Base-by-base conservation (phyloP, 2,113 vertebrate species). In the Sinocyclocheilus grahami region DNA sequence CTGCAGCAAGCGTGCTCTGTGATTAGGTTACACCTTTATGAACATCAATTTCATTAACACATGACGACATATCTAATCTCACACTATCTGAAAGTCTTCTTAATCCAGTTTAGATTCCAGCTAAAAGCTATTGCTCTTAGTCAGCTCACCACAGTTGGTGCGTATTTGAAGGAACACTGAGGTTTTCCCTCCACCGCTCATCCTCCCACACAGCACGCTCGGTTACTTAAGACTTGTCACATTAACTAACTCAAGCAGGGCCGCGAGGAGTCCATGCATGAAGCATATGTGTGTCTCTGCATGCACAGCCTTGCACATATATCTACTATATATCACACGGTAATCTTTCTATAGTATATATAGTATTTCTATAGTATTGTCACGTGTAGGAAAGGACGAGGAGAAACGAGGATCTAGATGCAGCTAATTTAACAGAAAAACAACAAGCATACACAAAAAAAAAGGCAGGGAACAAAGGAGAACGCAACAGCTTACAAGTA, bases 31-130 rank as follows among this genome's bases (percentile, higher is more conserved):
- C 7, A 48, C 6, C 14, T 20, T 30, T 13, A 86, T 80, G 22
- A 51, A 14, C 51, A 37, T 72, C 9, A 16, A 39, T 69, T 74
- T 78, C 76, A 75, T 46, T 58, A 75, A 83, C 46, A 16, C 48
- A 76, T 37, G 13, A 76, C n/a, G 65, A 62, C 37, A 74, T 14
- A 30, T 42, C 65, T 30, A 75, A 76, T 76, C 39, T 58, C 16
- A n/a, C 22, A 16, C 75, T 24, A 14, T 18, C 16, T 37, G 3
- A 81, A 82, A 67, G 79, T 24, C 24, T 82, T 80, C 62, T 24
- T 82, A 67, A 82, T 51, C 37, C 62, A 67, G 79, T 81, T 81
- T 48, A 48, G 60, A 82, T 67, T 65, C 39, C 79, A 42, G 78
- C 78, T 80, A 63, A 80, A 80, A 80, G 58, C 58, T 39, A 33